Base-by-base conservation (phyloP, 2,113 vertebrate genomes). In the Crotalus viridis region DNA sequence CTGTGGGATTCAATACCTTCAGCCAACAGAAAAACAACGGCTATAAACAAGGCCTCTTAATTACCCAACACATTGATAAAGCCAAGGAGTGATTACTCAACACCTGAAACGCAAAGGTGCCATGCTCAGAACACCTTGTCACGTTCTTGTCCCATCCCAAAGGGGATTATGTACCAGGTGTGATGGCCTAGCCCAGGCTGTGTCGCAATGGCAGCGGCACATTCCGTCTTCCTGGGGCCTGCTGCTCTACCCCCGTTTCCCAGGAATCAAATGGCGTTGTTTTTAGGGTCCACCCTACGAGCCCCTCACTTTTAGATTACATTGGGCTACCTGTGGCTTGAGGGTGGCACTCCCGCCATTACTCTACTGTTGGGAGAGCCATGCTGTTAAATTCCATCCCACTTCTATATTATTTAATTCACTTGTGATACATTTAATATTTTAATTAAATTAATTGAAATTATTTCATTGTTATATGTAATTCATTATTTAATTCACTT, bases 1-100 rank as follows among this genome's bases (percentile, higher is more conserved):
- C 89, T 0, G 0, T 3, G 46, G 85, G 0, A 0, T 91, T 96
- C 96, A 96, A 94, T 89, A 94, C 92, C 94, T 69, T 95, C 95
- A 92, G 91, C 96, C 39, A 61, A 22, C 22, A 55, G 33, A 10
- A 89, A 89, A 92, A 85, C 86, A 52, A 24, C 28, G 0, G 24
- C 95, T 24, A n/a, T 43, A 90, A 94, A 43, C 90, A 74, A 89
- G 91, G 5, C 0, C 51, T 74, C 88, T 85, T 92, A 92, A 92
- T 89, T 89, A 46, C 64, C 91, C 88, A 24, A 81, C 64, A 48
- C 64, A 85, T 59, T 51, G 85, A 89, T 89, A 89, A 89, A 89
- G 52, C 51, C n/a, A 74, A 57, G 19, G 6, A 56, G 56, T 24
- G 33, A 55, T 56, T 43, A 61, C n/a, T 28, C 48, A 69, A 56